These are phyloP conservation scores for Chromobotia macracanthus DNA, from an alignment of 2,797 vertebrate species.

Conservation along the genomic window DNA sequence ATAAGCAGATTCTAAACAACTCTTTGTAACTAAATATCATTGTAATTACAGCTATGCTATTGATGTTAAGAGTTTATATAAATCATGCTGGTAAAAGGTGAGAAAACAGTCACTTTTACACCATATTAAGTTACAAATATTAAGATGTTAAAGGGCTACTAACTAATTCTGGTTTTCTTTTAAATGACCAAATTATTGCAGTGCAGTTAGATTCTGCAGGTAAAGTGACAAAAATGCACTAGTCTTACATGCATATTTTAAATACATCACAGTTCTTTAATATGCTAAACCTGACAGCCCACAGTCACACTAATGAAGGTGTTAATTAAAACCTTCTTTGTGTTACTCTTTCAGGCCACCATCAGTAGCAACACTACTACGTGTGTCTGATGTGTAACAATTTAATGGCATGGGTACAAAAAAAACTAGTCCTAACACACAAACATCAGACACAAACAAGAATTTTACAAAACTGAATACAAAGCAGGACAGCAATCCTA, in stretches of 20 bases:
- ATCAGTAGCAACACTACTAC: background rate
- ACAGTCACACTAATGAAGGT: background rate
- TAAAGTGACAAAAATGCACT: background rate
- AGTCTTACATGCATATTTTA: background rate
- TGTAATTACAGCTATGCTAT: background rate
- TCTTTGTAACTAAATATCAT: no score
- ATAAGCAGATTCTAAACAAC: no score
- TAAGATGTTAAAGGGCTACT: background rate
- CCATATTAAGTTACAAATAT: background rate
- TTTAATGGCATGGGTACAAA: background rate
- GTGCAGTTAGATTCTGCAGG: background rate
- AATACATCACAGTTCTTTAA: background rate
- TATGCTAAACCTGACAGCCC: background rate
- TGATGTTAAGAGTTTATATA: background rate
- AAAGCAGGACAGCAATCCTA: slow-evolving; percentile 17
- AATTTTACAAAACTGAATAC: background rate
- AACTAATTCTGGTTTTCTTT: background rate
- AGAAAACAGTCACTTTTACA: background rate
- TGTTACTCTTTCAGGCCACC: background rate
- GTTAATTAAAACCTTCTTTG: background rate
- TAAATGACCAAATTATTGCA: background rate
- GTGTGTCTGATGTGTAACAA: background rate
- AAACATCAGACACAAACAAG: background rate
- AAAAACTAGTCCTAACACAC: background rate
- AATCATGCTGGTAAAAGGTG: background rate